A percentile compares a stretch with the other conserved stretches of the same genome.
These are phyloP conservation scores for Lysandra coridon DNA, from an alignment of 2,888 invertebrate genomes.

Conservation along the genomic window DNA sequence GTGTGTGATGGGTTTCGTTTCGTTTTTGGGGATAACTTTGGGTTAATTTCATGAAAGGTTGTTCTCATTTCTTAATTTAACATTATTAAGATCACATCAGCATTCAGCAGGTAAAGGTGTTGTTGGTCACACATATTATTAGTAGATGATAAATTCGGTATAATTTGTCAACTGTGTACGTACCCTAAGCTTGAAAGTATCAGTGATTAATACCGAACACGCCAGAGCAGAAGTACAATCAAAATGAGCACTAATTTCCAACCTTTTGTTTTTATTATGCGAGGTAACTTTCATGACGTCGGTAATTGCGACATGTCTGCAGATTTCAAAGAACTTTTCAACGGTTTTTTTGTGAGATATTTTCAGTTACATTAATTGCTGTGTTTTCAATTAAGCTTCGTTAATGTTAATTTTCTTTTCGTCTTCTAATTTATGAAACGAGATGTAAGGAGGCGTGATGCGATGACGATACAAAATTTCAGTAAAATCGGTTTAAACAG, in stretches of 20 bases:
- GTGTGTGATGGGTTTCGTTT: no score
- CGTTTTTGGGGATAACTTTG: no score
- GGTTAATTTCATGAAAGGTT: no score
- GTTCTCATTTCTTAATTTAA: no score
- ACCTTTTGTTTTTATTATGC: conserved; percentile 4
- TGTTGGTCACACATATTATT: no score
- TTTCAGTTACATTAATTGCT: not conserved
- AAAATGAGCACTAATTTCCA: not conserved
- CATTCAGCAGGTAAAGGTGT: no score
- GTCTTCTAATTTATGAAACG: not conserved
- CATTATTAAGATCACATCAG: no score
- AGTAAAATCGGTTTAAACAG: no score
- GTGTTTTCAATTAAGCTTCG: not conserved
- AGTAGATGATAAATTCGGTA: no score
- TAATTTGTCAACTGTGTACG: not conserved
- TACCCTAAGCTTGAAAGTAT: not conserved
- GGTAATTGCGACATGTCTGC: not conserved
- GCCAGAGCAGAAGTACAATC: not conserved
- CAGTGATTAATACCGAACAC: not conserved
- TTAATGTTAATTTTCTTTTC: not conserved
- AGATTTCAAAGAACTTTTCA: not conserved
- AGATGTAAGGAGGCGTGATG: not conserved
- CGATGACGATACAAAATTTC: no score
- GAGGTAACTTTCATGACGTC: not conserved
- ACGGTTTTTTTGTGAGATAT: not conserved